Conservation (phyloP, 2,888 invertebrate species). For the Pachycephus smyrnensis region DNA sequence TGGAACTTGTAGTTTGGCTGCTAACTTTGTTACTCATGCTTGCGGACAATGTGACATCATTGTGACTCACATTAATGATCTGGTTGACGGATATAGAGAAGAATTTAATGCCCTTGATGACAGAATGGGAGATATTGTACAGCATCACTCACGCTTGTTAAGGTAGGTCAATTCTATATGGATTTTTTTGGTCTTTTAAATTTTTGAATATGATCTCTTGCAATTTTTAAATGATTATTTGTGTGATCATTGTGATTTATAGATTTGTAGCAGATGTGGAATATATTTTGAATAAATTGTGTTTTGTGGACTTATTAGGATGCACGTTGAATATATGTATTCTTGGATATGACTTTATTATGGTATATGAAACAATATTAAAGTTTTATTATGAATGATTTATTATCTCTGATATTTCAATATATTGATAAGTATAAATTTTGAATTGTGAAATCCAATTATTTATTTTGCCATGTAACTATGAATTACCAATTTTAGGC, state of each 20-base stretch:
- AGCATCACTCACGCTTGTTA: slow-evolving; percentile 32
- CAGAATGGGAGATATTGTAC: slow-evolving; percentile 27
- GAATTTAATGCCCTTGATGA: not conserved
- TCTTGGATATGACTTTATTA: slow-evolving; percentile 33
- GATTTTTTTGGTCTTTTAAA: not conserved
- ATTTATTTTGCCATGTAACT: not conserved
- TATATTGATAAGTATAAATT: not conserved
- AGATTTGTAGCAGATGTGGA: slow-evolving; percentile 17
- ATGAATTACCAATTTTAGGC: slow-evolving; percentile 26
- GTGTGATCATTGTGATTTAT: not conserved
- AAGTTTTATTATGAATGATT: not conserved
- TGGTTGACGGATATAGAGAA: slow-evolving; percentile 15
- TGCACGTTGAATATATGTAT: slow-evolving; percentile 33
- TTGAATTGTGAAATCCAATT: not conserved
- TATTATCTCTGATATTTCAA: not conserved
- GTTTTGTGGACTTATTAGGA: slow-evolving; percentile 32
- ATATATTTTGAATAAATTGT: slow-evolving; percentile 27
- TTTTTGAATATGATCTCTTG: not conserved
- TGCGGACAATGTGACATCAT: slow-evolving; percentile 40
- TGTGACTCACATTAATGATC: slow-evolving; percentile 20
- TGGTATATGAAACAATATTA: slow-evolving; percentile 21
- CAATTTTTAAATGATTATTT: not conserved
- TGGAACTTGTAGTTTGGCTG: slow-evolving; percentile 33
- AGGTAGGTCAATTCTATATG: slow-evolving; percentile 27
- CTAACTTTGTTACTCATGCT: slow-evolving; percentile 37